Conservation (phyloP, 2,888 invertebrate genomes). For the Sceliomorpha sp. region DNA sequence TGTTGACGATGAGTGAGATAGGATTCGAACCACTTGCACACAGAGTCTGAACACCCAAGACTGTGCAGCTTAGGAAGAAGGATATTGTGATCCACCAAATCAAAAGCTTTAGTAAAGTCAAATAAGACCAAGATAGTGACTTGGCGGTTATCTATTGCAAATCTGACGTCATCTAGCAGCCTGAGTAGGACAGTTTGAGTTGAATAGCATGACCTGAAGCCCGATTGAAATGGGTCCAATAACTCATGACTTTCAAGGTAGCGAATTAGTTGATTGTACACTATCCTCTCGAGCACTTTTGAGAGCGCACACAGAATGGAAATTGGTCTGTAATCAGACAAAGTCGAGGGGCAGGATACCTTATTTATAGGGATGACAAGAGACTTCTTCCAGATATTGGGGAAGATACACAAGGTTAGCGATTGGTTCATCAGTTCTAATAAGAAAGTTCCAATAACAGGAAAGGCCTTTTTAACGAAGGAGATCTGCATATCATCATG, state of each 20-base stretch:
- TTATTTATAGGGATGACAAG: constrained; percentile 26
- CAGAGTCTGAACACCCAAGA: background rate
- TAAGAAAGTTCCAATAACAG: background rate
- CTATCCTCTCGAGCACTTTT: constrained; percentile 35
- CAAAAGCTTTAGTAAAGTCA: constrained; percentile 21
- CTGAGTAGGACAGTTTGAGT: constrained; percentile 7
- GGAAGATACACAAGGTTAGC: background rate
- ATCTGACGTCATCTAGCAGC: constrained; percentile 2
- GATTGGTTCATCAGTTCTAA: constrained; percentile 6
- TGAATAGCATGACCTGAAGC: constrained; percentile 9
- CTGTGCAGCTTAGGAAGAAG: background rate
- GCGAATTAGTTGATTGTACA: constrained; percentile 17
- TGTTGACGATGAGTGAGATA: background rate
- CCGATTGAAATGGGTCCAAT: constrained; percentile 17
- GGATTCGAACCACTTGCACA: constrained; percentile 1
- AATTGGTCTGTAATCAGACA: constrained; percentile 32
- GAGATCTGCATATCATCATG: too few species aligned
- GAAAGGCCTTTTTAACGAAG: constrained; percentile 17
- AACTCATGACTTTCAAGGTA: constrained; percentile 12
- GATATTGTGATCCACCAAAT: constrained; percentile 8
- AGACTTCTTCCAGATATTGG: constrained; percentile 12
- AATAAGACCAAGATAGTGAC: constrained; percentile 12
- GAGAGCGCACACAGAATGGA: constrained; percentile 27
- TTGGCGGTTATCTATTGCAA: background rate
- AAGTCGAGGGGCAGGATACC: background rate